Percentiles rank a stretch among this genome's conserved stretches.
These are phyloP conservation scores for Ochotona curzoniae DNA, from an alignment of 2,113 vertebrate genomes.

Conservation along the genomic window DNA sequence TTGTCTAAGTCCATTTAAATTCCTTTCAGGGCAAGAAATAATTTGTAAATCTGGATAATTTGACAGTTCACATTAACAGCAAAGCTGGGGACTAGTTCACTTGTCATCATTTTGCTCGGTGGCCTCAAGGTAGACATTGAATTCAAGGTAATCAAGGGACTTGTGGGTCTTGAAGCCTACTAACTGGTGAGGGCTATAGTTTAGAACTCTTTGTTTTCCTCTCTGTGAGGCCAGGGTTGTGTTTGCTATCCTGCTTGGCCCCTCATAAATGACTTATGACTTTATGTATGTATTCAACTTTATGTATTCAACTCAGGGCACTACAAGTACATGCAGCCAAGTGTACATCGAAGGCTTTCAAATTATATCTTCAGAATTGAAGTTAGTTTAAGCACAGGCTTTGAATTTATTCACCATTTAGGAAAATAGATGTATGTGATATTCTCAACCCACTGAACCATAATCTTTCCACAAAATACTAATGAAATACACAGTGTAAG, in stretches of 20 bases:
- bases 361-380: conserved; percentile 63
- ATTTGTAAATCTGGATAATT: not conserved
- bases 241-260: not conserved
- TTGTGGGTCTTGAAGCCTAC: not conserved
- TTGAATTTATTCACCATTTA: conserved; percentile 71
- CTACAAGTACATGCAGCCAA: conserved; percentile 18
- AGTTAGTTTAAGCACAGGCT: conserved; percentile 67
- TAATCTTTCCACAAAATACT: conserved; percentile 69
- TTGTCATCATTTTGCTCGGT: not conserved
- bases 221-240: not conserved
- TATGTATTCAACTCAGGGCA: not conserved
- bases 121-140: not conserved
- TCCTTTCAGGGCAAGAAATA: conserved; percentile 37
- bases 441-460: conserved; percentile 65
- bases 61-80: not conserved
- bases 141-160: not conserved
- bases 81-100: not conserved
- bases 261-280: not conserved
- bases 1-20: conserved; percentile 4
- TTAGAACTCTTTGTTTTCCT: not conserved
- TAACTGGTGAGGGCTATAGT: not conserved
- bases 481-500: conserved; percentile 75
- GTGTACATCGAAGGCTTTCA: conserved; percentile 43
- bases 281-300: conserved; percentile 29
- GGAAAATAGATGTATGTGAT: conserved; percentile 65